These are phyloP conservation scores for Dimorphilus gyrociliatus DNA, from an alignment of 2,888 invertebrate species.

Conservation along the genomic window DNA sequence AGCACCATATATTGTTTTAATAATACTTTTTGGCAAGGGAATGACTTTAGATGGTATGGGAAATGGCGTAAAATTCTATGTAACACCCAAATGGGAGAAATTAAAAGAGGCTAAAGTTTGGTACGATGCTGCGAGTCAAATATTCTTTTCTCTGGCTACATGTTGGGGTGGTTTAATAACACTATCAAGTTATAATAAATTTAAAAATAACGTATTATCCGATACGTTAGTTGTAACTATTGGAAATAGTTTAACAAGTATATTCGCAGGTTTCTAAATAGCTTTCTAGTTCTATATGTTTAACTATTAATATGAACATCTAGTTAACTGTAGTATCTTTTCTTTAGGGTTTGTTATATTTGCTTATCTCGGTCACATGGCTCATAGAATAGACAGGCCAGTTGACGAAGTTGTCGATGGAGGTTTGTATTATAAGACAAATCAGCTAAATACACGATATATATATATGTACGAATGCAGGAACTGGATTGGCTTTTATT, in stretches of 20 bases:
- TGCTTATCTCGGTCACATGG: constrained; percentile 28
- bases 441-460: too few species aligned
- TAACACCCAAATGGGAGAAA: too few species aligned
- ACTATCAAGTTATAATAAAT: constrained; percentile 36
- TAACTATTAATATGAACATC: too few species aligned
- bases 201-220: constrained; percentile 32
- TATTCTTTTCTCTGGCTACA: constrained; percentile 33
- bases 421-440: too few species aligned
- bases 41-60: too few species aligned
- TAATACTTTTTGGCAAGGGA: too few species aligned
- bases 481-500: constrained; percentile 1
- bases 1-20: too few species aligned
- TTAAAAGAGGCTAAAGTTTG: too few species aligned
- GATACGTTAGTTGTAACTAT: constrained; percentile 26
- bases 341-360: constrained; percentile 36
- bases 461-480: too few species aligned
- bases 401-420: constrained; percentile 23
- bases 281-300: too few species aligned
- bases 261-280: constrained; percentile 35
- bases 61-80: too few species aligned
- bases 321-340: too few species aligned
- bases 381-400: constrained; percentile 15
- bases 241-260: constrained; percentile 29
- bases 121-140: constrained; percentile 35
- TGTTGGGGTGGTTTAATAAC: constrained; percentile 39